phyloP scores from a whole-genome alignment of 2,888 invertebrate species.

The Deroplatys truncata region DNA sequence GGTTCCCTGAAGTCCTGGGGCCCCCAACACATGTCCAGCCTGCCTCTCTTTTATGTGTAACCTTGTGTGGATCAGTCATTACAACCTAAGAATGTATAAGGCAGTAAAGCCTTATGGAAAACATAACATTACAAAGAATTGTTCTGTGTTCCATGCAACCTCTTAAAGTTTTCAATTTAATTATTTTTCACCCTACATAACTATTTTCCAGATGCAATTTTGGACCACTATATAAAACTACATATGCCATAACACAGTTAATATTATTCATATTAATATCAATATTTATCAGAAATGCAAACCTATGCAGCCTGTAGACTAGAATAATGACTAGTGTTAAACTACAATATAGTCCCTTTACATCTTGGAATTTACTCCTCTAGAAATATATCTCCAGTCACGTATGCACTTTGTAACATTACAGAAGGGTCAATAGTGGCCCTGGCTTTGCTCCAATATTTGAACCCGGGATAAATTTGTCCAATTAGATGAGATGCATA shows the following conservation, averaged over 20 bases:
- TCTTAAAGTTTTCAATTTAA: no score
- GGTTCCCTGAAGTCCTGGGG: no score
- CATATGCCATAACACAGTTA: no score
- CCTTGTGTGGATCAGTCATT: no score
- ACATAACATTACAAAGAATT: no score
- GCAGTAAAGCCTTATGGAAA: no score
- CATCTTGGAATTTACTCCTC: not conserved
- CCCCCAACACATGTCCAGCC: no score
- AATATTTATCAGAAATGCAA: not conserved
- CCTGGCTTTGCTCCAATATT: constrained; percentile 20
- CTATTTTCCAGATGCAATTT: no score
- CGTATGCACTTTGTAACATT: constrained; percentile 26
- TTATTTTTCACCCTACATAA: no score
- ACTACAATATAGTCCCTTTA: not conserved
- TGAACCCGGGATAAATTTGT: constrained; percentile 27
- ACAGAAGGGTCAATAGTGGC: constrained; percentile 16
- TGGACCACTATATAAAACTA: not conserved
- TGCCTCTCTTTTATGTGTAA: no score
- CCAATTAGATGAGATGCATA: constrained; percentile 25
- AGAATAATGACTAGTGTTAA: not conserved
- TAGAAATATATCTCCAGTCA: constrained; percentile 23
- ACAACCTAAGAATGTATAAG: no score
- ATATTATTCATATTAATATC: not conserved
- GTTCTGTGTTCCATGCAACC: no score
- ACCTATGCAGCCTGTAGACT: not conserved